Evolutionary conservation across 2,113 vertebrate genomes (phyloP).

Genomic region (Paraplagusia blochii): DNA sequence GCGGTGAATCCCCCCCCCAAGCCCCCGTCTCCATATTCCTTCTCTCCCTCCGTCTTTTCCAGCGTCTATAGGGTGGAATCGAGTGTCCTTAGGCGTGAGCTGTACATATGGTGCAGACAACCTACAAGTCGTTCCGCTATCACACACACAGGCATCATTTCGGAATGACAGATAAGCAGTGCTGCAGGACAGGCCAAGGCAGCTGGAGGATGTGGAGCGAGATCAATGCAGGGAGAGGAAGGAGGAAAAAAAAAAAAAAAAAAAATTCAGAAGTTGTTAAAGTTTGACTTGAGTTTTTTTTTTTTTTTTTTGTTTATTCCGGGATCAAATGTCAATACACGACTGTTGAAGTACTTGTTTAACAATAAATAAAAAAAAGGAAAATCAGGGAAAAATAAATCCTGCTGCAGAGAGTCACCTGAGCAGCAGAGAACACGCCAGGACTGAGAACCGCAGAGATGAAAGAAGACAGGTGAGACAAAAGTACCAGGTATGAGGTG

Average conservation of each 20-base stretch:
- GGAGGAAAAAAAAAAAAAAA: background rate
- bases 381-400: background rate
- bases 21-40: too few relatives aligned
- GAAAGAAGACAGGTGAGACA: background rate
- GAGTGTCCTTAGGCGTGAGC: constrained; percentile 32
- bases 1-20: background rate
- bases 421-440: background rate
- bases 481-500: background rate
- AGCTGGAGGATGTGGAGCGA: constrained; percentile 7
- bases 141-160: constrained; percentile 29
- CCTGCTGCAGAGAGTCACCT: background rate
- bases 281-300: too few relatives aligned
- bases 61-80: constrained; percentile 11
- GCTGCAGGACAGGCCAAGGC: constrained; percentile 16
- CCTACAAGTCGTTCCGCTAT: constrained; percentile 21
- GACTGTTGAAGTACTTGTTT: background rate
- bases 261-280: too few relatives aligned
- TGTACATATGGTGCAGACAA: constrained; percentile 26
- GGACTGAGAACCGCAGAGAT: background rate
- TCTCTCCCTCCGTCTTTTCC: constrained; percentile 13
- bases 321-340: background rate
- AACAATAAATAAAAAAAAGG: background rate
- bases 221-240: background rate
- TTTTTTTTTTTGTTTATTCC: too few relatives aligned
- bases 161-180: constrained; percentile 8